Base-by-base conservation (phyloP, 2,797 vertebrate species). In the Mus caroli region DNA sequence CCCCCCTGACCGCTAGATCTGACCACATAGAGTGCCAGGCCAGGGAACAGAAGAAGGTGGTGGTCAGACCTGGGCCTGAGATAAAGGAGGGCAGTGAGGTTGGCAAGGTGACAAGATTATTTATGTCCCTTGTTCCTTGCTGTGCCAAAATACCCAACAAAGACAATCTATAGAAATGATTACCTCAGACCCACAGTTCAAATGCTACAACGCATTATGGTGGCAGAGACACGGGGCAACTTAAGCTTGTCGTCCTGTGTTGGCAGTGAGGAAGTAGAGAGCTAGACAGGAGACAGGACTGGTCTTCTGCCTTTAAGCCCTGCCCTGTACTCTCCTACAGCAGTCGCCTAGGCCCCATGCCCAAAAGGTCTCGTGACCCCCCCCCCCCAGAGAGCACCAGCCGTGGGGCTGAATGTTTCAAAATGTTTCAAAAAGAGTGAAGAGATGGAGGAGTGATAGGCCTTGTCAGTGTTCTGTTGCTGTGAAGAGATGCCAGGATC, bases 181-280 rank as follows among this genome's bases (percentile, higher is more conserved):
- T 24, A 24, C 17, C 40, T 46, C 56, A 26, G 56, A 2, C 71
- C 71, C 31, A 46, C 7, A 14, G 31, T 34, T 77, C 31, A 26
- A 2, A 31, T 0, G 28, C 31, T n/a, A 11, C 31, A 60, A 52
- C 4, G 1, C 6, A 0, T 20, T 2, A 9, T 22, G 52, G 52
- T 17, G 1, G 52, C 34, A 62, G 58, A 46, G 60, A 58, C 34
- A 28, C 6, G 3, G 22, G 58, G 28, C 0, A 2, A 13, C 28
- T 84, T 28, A 69, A 9, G 46, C 62, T 52, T 34, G 60, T 3
- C 43, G 22, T 1, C 14, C 82, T 46, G 62, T 46, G 6, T 10
- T 73, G 34, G 13, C 14, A 6, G 26, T 31, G 14, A 88, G n/a
- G 69, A 28, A 31, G 10, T n/a, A 20, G 34, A 87, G 84, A 40